Evolutionary conservation across 2,888 invertebrate species (phyloP), one percentile per base, ranked within the genome.

Genomic region (Lordiphosa andalusiaca): DNA sequence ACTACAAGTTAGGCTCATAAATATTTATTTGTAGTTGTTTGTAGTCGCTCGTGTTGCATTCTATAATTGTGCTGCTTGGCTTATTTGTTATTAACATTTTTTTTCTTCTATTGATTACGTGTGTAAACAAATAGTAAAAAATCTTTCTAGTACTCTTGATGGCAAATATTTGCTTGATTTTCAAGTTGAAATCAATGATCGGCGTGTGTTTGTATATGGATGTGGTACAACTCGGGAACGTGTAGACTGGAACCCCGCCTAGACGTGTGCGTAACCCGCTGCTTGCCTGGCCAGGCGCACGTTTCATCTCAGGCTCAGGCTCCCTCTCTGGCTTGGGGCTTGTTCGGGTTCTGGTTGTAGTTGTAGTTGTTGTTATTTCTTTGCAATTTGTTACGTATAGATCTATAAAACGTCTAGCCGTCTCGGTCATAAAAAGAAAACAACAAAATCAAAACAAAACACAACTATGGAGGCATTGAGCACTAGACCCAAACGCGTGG

Each of bases 41-140:
- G 13, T 54, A 49, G 49, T 42, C 37, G 49, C 36, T 53, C 47
- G 71, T 55, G 48, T 59, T 53, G 60, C 25, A 66, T 68, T 58
- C 35, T 12, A 50, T 49, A 49, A 50, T 60, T 66, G 67, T 40
- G 33, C 48, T 50, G 25, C 16, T 46, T 12, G 4, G 51, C 41
- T 40, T 37, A 41, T 54, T 42, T 59, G 37, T 41, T 39, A 44
- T 38, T 48, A 16, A 44, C 23, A 49, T 54, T 53, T 57, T 61
- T 47, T 57, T 65, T 58, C 38, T 67, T 60, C 51, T 74, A 74
- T 76, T 74, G 83, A 73, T 83, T 83, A 74, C 74, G 77, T 58
- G 50, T 74, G 77, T 73, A 73, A 83, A 74, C 80, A 83, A 83
- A 80, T 82, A 78, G 75, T 73, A 65, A 63, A 65, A 63, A 63